Conservation (phyloP, 1,140 invertebrate species). For the Drosophila tristis region DNA sequence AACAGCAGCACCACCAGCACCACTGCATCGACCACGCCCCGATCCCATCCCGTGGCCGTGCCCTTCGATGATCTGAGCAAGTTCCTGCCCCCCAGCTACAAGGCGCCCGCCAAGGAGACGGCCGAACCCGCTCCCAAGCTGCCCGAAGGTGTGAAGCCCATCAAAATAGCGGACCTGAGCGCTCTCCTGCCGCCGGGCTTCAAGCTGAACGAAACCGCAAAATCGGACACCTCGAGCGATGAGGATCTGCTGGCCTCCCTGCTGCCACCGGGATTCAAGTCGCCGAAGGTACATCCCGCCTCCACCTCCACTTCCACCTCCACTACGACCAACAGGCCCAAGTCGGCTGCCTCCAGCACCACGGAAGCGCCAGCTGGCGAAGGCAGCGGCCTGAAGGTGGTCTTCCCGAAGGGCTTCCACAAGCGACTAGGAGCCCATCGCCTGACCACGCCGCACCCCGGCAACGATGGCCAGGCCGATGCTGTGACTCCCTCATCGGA, state of each 20-base stretch:
- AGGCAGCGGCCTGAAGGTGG: conserved; percentile 87
- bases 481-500: conserved; percentile 66
- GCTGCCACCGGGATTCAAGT: conserved; percentile 87
- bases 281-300: conserved; percentile 50
- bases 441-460: conserved; percentile 86
- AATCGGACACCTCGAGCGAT: conserved; percentile 62
- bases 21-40: conserved; percentile 15
- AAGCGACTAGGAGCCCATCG: conserved; percentile 87
- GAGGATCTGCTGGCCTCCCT: conserved; percentile 86
- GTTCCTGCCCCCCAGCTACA: conserved; percentile 86
- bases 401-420: conserved; percentile 92
- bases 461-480: conserved; percentile 48
- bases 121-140: conserved; percentile 54
- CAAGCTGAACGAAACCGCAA: conserved; percentile 83
- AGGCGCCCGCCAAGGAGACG: conserved; percentile 62
- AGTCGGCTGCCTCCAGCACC: conserved; percentile 63
- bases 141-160: conserved; percentile 29
- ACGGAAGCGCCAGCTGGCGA: conserved; percentile 20
- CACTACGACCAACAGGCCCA: conserved; percentile 44
- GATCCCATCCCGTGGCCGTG: conserved; percentile 69
- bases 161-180: conserved; percentile 83
- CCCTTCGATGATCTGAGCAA: conserved; percentile 84
- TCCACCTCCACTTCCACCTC: conserved; percentile 57
- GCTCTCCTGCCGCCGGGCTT: conserved; percentile 86
- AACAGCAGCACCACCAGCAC: conserved; percentile 53